Percentiles rank a stretch among this genome's conserved stretches.
phyloP scores from a whole-genome alignment of 2,888 invertebrate species.

The Graphium colonna region DNA sequence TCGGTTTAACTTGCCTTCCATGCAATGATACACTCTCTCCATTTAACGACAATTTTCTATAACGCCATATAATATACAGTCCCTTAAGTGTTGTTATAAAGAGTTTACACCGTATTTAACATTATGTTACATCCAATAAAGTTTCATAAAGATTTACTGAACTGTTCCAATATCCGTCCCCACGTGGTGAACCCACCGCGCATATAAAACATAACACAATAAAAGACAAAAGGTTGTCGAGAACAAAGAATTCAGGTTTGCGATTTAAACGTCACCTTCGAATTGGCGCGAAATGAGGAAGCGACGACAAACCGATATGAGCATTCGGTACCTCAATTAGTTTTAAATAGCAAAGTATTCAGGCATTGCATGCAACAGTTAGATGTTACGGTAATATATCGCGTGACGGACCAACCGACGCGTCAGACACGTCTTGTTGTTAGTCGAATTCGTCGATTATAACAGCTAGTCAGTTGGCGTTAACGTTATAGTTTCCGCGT shows the following conservation, averaged over 20 bases:
- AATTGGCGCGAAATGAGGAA: conserved; percentile 14
- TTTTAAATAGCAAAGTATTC: conserved; percentile 36
- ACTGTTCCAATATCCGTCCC: conserved; percentile 3
- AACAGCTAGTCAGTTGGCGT: conserved; percentile 8
- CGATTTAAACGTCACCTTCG: conserved; percentile 20
- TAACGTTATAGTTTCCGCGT: conserved; percentile 35
- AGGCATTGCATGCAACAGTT: conserved; percentile 55
- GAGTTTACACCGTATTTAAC: too few species aligned
- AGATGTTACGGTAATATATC: conserved; percentile 54
- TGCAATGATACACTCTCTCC: too few species aligned
- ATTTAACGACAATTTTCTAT: too few species aligned
- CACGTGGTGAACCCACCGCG: conserved; percentile 33
- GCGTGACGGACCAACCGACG: conserved; percentile 51
- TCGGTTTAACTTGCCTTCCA: too few species aligned
- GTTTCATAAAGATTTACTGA: neutral
- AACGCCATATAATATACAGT: too few species aligned
- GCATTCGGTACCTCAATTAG: conserved; percentile 5
- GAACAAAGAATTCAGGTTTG: conserved; percentile 21
- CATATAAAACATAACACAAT: conserved; percentile 35
- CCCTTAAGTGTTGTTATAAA: too few species aligned
- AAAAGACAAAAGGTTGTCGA: conserved; percentile 14
- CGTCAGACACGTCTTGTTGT: conserved; percentile 31
- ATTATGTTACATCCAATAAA: neutral
- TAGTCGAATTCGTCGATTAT: conserved; percentile 16
- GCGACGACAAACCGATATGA: neutral